Conservation (phyloP, 2,797 vertebrate species). For the Petrocephalus sullivani region DNA sequence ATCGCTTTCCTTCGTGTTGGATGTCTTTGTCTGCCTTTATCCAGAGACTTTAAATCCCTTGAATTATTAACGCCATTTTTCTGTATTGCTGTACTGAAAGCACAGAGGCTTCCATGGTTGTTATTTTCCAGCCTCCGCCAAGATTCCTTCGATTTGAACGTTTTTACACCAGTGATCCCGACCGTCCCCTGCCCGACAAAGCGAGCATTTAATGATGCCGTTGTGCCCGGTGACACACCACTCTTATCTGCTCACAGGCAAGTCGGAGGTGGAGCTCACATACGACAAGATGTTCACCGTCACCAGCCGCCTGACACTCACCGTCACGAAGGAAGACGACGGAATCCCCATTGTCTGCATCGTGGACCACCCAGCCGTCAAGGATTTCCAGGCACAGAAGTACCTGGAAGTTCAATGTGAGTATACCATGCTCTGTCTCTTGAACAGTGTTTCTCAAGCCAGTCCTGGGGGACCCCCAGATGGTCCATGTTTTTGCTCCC, state of each 20-base stretch:
- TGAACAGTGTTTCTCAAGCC: too few relatives aligned
- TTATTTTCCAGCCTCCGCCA: background rate
- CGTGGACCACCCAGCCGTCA: conserved; percentile 92
- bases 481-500: too few relatives aligned
- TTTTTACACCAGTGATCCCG: too few relatives aligned
- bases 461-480: too few relatives aligned
- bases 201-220: background rate
- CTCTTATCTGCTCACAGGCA: conserved; percentile 57
- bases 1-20: background rate
- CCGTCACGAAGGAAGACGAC: conserved; percentile 83
- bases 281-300: conserved; percentile 93
- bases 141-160: background rate
- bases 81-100: background rate
- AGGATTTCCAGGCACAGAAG: conserved; percentile 86
- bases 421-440: conserved; percentile 48
- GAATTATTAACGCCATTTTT: background rate
- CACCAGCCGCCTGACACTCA: conserved; percentile 81
- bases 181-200: background rate
- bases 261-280: conserved; percentile 79
- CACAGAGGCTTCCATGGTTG: background rate
- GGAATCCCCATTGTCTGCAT: conserved; percentile 83
- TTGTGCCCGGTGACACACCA: background rate
- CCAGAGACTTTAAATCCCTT: background rate
- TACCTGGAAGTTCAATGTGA: conserved; percentile 96
- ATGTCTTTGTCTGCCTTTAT: background rate